Conservation (phyloP, 2,113 vertebrate genomes). For the Setophaga kirtlandii region DNA sequence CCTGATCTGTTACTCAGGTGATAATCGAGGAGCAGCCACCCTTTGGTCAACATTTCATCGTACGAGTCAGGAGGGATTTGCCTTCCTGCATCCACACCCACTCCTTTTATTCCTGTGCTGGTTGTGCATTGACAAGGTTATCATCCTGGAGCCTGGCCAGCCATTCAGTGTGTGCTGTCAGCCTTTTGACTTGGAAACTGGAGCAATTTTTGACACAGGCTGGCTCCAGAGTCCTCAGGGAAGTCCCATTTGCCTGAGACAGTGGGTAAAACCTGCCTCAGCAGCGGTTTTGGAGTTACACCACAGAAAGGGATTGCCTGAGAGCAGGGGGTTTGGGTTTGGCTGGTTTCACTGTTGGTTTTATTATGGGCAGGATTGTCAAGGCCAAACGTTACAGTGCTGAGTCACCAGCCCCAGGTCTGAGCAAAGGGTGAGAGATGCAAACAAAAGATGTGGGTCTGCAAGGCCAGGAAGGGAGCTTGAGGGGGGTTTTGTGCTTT, state of each 20-base stretch:
- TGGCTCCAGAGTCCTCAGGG: neutral
- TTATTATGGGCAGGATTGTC: neutral
- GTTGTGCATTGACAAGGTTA: neutral
- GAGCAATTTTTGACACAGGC: neutral
- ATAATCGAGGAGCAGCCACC: neutral
- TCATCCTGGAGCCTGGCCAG: neutral
- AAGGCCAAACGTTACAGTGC: neutral
- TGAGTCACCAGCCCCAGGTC: neutral
- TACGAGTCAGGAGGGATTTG: neutral
- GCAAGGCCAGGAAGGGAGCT: neutral
- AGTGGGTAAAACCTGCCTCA: fast-evolving
- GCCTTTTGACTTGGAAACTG: neutral
- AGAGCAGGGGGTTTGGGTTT: neutral
- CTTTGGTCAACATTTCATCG: neutral
- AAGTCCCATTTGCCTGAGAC: fast-evolving
- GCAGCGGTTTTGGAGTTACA: neutral
- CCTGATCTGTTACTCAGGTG: neutral
- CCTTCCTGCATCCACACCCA: neutral
- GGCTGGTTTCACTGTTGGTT: neutral
- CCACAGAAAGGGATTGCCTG: neutral
- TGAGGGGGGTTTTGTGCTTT: neutral
- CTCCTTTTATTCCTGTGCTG: neutral
- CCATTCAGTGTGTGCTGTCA: fast-evolving
- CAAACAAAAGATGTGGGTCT: neutral
- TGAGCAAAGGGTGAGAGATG: neutral